Base-by-base conservation (phyloP, 2,888 invertebrate genomes). In the Ochropacha duplaris region DNA sequence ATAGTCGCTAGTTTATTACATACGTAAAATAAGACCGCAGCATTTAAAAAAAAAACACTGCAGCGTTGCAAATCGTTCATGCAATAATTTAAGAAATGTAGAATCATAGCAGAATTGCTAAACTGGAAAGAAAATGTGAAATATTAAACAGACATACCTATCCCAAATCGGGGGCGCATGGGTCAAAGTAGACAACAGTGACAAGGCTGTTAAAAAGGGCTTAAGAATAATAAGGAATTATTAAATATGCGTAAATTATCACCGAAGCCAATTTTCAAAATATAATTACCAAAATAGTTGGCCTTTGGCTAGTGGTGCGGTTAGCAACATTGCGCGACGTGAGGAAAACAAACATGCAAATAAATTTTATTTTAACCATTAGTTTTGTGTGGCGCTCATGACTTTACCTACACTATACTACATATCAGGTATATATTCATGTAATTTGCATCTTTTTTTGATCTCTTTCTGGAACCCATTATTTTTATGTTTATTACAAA, bases 241-340 rank as follows among this genome's bases (percentile, higher is more conserved):
- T 19, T 51, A 24, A 49, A 59, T 54, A 50, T 55, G 22, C 31
- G 52, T 31, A 52, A 55, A 54, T 34, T 56, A 57, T 39, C 50
- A 62, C 54, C 64, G 58, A 61, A 64, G 65, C 60, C 61, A 64
- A 76, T 65, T 68, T 68, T 66, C 65, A 64, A 74, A 79, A 79
- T 65, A n/a, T n/a, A n/a, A n/a, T n/a, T n/a, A n/a, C 64, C 65
- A 64, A 78, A 81, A 79, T 76, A 69, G 60, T 83, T 88, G 88
- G 87, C 72, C 24, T 8, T 9, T 34, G 19, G 86, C 88, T 88
- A 87, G 71, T 28, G 67, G 54, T 64, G 64, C 67, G 65, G 77
- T 62, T 81, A 74, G 83, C 77, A 85, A 83, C 81, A 72, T 70
- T 69, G 64, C 62, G 62, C 79, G 72, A 70, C 69, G 64, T 61